A percentile compares a stretch with the other conserved stretches of the same genome.
phyloP scores from a whole-genome alignment of 2,797 vertebrate species.

The Gambusia yucatana region DNA sequence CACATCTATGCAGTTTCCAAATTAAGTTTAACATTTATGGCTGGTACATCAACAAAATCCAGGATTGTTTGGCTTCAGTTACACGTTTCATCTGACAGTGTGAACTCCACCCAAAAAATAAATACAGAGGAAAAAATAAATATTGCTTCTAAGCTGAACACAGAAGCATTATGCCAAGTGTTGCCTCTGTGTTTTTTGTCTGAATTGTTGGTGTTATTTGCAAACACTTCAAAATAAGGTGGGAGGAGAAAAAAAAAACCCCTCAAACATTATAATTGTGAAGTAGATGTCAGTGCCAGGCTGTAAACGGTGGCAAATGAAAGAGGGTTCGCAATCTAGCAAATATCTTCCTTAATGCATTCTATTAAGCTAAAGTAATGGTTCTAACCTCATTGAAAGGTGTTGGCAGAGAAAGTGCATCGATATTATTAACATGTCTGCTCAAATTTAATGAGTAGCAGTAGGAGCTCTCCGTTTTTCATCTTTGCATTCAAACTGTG shows the following conservation, averaged over 20 bases:
- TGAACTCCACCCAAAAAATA: not conserved
- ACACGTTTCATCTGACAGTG: not conserved
- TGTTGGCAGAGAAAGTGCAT: not conserved
- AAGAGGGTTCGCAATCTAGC: conserved; percentile 1
- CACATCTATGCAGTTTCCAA: not conserved
- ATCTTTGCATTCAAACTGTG: not conserved
- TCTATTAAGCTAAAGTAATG: conserved; percentile 11
- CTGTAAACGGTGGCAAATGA: conserved; percentile 8
- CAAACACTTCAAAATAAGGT: conserved; percentile 22
- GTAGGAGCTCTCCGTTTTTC: not conserved
- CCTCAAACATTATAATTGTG: conserved; percentile 3
- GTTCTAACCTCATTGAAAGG: conserved; percentile 8
- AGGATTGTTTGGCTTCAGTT: not conserved
- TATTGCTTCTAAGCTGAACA: not conserved
- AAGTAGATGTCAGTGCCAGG: conserved; percentile 17
- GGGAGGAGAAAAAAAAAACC: not conserved
- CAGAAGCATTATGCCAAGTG: not conserved
- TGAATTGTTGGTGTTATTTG: conserved; percentile 3
- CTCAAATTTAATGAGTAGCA: not conserved
- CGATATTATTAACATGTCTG: not conserved
- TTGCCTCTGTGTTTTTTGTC: not conserved
- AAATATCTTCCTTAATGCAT: conserved; percentile 8
- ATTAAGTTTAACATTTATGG: not conserved
- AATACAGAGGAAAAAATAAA: not conserved
- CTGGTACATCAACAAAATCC: not conserved